Conservation (phyloP, 2,113 vertebrate genomes). For the Xenus cinereus region DNA sequence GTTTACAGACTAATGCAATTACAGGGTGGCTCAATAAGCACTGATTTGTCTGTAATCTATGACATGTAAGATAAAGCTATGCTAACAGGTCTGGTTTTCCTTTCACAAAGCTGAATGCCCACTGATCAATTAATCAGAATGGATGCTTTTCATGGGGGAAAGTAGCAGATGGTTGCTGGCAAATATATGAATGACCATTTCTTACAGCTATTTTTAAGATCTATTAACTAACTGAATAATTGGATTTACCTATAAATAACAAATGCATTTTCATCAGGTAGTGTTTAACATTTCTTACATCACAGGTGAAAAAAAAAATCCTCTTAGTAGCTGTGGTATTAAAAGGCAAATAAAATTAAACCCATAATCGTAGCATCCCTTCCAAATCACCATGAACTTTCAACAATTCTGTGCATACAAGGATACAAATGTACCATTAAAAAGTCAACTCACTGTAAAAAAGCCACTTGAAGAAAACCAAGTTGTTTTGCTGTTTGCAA, state of each 20-base stretch:
- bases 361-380: not conserved
- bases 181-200: not conserved
- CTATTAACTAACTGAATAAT: constrained; percentile 42
- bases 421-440: not conserved
- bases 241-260: constrained; percentile 66
- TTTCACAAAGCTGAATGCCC: not conserved
- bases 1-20: constrained; percentile 71
- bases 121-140: not conserved
- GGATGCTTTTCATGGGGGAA: not conserved
- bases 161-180: not conserved
- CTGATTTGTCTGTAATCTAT: constrained; percentile 11
- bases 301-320: constrained; percentile 53
- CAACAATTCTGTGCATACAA: not conserved
- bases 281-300: constrained; percentile 47
- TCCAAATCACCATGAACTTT: not conserved
- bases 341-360: constrained; percentile 43
- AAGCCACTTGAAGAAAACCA: constrained; percentile 9
- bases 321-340: constrained; percentile 18
- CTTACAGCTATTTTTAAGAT: constrained; percentile 24
- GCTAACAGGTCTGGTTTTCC: not conserved
- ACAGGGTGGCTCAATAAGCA: constrained; percentile 28
- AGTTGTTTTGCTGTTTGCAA: not conserved
- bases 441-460: not conserved
- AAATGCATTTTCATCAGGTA: constrained; percentile 28
- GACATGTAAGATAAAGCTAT: not conserved